These are phyloP conservation scores for Daubentonia madagascariensis DNA, from an alignment of 2,113 vertebrate genomes.

Conservation along the genomic window DNA sequence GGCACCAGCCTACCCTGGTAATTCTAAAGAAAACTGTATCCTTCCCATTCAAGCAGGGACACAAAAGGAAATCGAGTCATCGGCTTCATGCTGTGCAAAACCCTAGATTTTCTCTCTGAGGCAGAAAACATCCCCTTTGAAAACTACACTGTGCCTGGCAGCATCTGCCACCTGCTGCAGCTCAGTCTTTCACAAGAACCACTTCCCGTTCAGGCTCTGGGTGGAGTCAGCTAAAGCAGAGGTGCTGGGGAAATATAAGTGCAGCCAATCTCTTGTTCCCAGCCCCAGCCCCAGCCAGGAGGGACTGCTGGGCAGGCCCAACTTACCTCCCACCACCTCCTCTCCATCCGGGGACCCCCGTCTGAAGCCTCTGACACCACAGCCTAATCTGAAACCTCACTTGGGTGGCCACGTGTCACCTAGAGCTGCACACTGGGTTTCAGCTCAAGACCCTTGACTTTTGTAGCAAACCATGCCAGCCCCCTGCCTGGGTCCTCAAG, in stretches of 20 bases:
- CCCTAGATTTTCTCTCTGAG: slow-evolving; percentile 74
- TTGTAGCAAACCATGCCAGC: not conserved
- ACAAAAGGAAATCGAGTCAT: slow-evolving; percentile 68
- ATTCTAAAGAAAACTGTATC: not conserved
- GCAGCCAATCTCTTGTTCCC: not conserved
- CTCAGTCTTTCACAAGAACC: not conserved
- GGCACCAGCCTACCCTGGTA: not conserved
- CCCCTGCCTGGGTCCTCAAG: not conserved
- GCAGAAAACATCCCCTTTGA: slow-evolving; percentile 67
- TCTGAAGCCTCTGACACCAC: not conserved
- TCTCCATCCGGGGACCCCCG: not conserved
- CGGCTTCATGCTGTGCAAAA: slow-evolving; percentile 58
- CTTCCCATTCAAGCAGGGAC: not conserved
- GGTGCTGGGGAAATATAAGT: slow-evolving; percentile 50
- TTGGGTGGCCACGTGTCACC: not conserved
- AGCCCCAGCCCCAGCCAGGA: not conserved
- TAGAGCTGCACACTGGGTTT: not conserved
- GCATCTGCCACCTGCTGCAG: slow-evolving; percentile 30
- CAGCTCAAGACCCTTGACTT: not conserved
- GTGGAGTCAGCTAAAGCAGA: slow-evolving; percentile 45
- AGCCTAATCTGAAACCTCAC: not conserved
- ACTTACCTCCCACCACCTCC: not conserved
- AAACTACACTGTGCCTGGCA: not conserved
- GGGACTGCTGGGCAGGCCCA: too few relatives aligned
- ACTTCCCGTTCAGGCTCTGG: slow-evolving; percentile 49